Conservation (phyloP, 2,113 vertebrate species). For the Nannospalax galili region DNA sequence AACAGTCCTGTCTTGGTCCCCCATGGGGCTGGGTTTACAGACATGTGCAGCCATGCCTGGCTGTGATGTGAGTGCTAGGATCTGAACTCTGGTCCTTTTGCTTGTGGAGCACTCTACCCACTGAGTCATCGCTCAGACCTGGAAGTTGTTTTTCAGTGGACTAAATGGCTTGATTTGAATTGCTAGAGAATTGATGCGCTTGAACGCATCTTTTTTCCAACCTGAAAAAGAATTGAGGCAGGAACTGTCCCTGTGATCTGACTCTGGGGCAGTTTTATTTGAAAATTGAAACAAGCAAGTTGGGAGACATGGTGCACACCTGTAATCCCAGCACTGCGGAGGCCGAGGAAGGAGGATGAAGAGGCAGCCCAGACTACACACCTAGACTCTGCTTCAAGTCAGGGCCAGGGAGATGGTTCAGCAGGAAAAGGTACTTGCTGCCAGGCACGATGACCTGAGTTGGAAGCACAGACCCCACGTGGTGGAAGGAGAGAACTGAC, state of each 20-base stretch:
- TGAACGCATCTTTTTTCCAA: not conserved
- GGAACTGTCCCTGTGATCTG: not conserved
- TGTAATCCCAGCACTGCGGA: not conserved
- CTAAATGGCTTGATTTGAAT: constrained; percentile 31
- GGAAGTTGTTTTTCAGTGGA: constrained; percentile 4
- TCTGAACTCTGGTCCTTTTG: too few relatives aligned
- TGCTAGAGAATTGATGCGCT: not conserved
- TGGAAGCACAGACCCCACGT: not conserved
- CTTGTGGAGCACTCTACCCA: not conserved
- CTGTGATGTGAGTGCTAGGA: too few relatives aligned
- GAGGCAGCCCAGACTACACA: not conserved
- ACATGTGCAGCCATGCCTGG: too few relatives aligned
- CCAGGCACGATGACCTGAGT: not conserved
- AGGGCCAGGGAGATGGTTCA: not conserved
- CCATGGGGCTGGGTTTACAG: not conserved
- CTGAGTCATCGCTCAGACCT: not conserved
- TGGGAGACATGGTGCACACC: not conserved
- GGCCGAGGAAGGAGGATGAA: not conserved
- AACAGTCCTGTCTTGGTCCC: not conserved
- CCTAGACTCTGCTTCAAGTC: not conserved
- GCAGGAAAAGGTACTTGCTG: not conserved
- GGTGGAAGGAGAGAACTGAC: not conserved
- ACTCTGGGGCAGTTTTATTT: not conserved
- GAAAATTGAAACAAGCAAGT: not conserved
- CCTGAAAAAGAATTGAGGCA: not conserved